Evolutionary conservation across 2,888 invertebrate species (phyloP).

Genomic region (Andrena fulva): DNA sequence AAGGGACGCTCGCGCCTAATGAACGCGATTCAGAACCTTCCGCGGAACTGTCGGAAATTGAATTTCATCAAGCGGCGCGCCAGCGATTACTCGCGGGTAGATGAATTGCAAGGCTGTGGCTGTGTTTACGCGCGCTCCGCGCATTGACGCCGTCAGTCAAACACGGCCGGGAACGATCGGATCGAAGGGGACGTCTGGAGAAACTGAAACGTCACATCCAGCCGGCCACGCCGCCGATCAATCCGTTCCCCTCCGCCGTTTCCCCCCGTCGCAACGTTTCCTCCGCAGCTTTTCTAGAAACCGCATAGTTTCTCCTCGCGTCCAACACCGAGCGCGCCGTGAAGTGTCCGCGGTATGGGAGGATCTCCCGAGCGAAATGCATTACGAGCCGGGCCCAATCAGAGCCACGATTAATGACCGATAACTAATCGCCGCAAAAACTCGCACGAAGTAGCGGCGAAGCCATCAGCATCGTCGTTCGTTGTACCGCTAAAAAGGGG

Average conservation of each 20-base stretch:
- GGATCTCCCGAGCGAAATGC: background rate
- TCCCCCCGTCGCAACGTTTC: background rate
- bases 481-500: constrained; percentile 42
- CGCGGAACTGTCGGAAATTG: constrained; percentile 66
- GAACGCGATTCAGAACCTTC: constrained; percentile 66
- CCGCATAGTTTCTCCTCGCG: too few species aligned
- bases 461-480: constrained; percentile 35
- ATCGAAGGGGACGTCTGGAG: background rate
- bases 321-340: too few species aligned
- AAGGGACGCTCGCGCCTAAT: constrained; percentile 52
- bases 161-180: background rate
- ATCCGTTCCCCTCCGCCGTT: background rate
- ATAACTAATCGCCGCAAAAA: constrained; percentile 49
- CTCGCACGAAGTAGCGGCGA: constrained; percentile 32
- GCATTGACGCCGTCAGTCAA: constrained; percentile 46
- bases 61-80: constrained; percentile 60
- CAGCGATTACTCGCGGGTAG: constrained; percentile 53
- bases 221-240: background rate
- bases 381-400: too few species aligned
- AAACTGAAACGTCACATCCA: constrained; percentile 2
- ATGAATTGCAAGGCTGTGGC: constrained; percentile 56
- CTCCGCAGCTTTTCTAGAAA: background rate
- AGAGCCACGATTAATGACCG: constrained; percentile 12
- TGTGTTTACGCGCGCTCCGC: constrained; percentile 43
- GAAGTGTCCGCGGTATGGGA: background rate